A percentile compares a stretch with the other conserved stretches of the same genome.
Conservation (phyloP, 2,113 vertebrate genomes). For the Cheilinus undulatus region DNA sequence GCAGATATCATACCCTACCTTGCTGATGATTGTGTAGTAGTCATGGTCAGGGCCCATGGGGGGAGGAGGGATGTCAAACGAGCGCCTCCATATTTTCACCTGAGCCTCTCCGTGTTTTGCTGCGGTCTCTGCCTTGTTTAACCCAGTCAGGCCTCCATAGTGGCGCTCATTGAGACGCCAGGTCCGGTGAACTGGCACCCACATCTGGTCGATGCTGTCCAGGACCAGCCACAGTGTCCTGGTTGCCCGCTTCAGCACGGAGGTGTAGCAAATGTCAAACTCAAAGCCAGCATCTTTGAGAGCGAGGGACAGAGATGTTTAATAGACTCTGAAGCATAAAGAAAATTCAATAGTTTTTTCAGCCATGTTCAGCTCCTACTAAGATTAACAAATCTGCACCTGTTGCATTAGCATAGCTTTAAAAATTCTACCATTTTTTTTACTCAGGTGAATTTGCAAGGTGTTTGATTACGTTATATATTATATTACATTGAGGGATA, state of each 20-base stretch:
- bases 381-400: slow-evolving; percentile 2
- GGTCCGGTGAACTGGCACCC: slow-evolving; percentile 89
- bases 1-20: slow-evolving; percentile 66
- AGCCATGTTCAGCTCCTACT: background rate
- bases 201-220: slow-evolving; percentile 93
- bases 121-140: slow-evolving; percentile 94
- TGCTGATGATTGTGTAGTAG: slow-evolving; percentile 84
- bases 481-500: too few relatives aligned
- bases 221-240: slow-evolving; percentile 91
- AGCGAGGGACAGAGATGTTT: background rate
- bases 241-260: slow-evolving; percentile 91
- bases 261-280: slow-evolving; percentile 94
- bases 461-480: too few relatives aligned
- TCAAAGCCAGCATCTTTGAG: slow-evolving; percentile 84
- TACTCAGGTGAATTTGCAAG: too few relatives aligned
- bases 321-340: background rate
- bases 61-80: slow-evolving; percentile 90
- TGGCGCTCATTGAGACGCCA: slow-evolving; percentile 95
- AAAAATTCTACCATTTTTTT: too few relatives aligned
- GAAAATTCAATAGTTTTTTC: background rate
- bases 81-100: slow-evolving; percentile 94
- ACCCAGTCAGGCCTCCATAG: slow-evolving; percentile 91
- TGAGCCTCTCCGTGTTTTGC: slow-evolving; percentile 93
- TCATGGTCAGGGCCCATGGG: slow-evolving; percentile 89
- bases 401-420: background rate